Conservation (phyloP, 2,888 invertebrate genomes). For the Callyntrura sp. region DNA sequence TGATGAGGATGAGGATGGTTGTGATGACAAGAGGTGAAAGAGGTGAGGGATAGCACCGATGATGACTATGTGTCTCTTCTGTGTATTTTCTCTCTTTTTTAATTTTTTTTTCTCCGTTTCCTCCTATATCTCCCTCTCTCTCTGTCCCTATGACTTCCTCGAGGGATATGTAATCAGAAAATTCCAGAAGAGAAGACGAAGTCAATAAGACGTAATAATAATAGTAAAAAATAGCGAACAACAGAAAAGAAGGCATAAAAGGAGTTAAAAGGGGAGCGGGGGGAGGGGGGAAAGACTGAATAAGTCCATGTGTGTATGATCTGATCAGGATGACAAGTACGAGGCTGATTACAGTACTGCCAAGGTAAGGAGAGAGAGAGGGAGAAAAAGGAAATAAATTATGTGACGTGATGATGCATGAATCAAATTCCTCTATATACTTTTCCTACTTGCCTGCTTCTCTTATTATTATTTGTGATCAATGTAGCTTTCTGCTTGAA, state of each 20-base stretch:
- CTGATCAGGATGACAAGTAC: constrained; percentile 8
- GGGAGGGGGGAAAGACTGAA: constrained; percentile 2
- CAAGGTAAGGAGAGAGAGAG: not conserved
- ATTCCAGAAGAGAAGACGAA: constrained; percentile 51
- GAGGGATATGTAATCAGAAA: constrained; percentile 77
- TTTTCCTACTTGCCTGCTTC: not conserved
- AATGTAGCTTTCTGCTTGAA: not conserved
- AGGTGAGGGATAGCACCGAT: too few relatives aligned
- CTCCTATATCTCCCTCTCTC: not conserved
- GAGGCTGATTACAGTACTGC: not conserved
- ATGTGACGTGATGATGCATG: constrained; percentile 57
- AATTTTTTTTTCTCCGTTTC: too few relatives aligned
- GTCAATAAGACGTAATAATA: too few relatives aligned
- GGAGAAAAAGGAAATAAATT: constrained; percentile 62
- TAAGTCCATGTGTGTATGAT: constrained; percentile 38
- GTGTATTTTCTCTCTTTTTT: too few relatives aligned
- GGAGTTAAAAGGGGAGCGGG: too few relatives aligned
- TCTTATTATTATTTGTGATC: not conserved
- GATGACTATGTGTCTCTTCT: not conserved
- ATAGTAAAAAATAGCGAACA: not conserved
- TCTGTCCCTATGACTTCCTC: constrained; percentile 60
- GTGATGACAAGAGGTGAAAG: not conserved
- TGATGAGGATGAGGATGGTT: constrained; percentile 24
- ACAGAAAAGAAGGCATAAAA: not conserved
- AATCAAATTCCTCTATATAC: not conserved